Conservation (phyloP, 2,888 invertebrate species). For the Cephus nigrinus region DNA sequence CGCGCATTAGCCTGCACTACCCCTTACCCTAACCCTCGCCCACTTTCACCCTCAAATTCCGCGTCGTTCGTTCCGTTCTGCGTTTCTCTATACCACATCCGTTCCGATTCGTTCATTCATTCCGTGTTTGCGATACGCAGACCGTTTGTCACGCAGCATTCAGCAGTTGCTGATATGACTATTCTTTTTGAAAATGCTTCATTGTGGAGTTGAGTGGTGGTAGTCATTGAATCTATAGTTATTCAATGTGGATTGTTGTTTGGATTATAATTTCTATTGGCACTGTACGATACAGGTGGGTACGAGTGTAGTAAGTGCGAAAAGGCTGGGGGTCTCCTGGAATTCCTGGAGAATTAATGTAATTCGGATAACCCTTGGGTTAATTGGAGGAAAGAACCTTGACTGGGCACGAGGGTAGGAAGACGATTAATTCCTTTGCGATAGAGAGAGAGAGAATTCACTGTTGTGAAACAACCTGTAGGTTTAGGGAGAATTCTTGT, state of each 20-base stretch:
- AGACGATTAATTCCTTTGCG: background rate
- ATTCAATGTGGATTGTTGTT: background rate
- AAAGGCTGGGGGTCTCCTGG: background rate
- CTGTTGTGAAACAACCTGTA: background rate
- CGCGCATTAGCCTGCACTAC: slow-evolving; percentile 62
- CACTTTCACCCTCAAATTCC: slow-evolving; percentile 58
- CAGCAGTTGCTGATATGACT: background rate
- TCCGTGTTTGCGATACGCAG: slow-evolving; percentile 45
- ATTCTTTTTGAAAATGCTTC: background rate
- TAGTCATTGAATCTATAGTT: background rate
- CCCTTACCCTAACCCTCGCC: slow-evolving; percentile 48
- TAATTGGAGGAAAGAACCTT: background rate
- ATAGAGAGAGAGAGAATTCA: background rate
- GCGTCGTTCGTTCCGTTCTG: slow-evolving; percentile 39
- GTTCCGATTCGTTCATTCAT: slow-evolving; percentile 48
- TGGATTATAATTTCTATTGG: background rate
- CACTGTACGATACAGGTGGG: background rate
- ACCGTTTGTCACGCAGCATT: slow-evolving; percentile 43
- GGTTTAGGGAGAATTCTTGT: background rate
- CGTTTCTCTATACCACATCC: slow-evolving; percentile 21
- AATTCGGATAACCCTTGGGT: background rate
- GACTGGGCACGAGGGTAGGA: background rate
- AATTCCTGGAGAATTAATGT: background rate
- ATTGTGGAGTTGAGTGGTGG: background rate
- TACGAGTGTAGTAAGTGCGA: background rate